These are phyloP conservation scores for Napeogenes inachia DNA, from an alignment of 2,888 invertebrate species.

Conservation along the genomic window DNA sequence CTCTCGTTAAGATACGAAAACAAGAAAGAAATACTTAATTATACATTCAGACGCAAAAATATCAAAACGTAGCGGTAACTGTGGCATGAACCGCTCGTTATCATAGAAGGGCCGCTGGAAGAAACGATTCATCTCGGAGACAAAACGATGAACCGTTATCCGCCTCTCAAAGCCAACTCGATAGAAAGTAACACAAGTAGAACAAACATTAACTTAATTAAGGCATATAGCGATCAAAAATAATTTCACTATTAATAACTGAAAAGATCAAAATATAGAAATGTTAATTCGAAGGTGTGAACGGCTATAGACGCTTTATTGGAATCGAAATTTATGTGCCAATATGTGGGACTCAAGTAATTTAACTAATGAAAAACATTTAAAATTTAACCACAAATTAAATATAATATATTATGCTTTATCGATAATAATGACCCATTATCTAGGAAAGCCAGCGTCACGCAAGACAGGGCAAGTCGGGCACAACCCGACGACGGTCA, in stretches of 20 bases:
- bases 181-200: slow-evolving; percentile 67
- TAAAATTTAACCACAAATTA: background rate
- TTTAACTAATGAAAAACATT: background rate
- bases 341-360: background rate
- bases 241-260: slow-evolving; percentile 21
- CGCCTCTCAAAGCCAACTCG: slow-evolving; percentile 37
- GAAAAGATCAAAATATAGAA: slow-evolving; percentile 2
- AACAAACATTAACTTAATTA: slow-evolving; percentile 65
- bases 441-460: slow-evolving; percentile 42
- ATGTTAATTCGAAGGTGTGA: slow-evolving; percentile 17
- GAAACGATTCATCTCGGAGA: slow-evolving; percentile 50
- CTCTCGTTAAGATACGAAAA: too few relatives aligned
- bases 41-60: background rate
- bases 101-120: slow-evolving; percentile 42
- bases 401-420: slow-evolving; percentile 1
- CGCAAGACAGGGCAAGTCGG: slow-evolving; percentile 57
- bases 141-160: slow-evolving; percentile 64
- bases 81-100: slow-evolving; percentile 24
- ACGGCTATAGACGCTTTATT: slow-evolving; percentile 10
- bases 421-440: slow-evolving; percentile 9
- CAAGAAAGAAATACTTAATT: too few relatives aligned
- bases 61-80: slow-evolving; percentile 14
- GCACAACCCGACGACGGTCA: slow-evolving; percentile 40
- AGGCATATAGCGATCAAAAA: slow-evolving; percentile 40
- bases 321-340: slow-evolving; percentile 9